Conservation (phyloP, 2,113 vertebrate genomes). For the Sardina pilchardus region DNA sequence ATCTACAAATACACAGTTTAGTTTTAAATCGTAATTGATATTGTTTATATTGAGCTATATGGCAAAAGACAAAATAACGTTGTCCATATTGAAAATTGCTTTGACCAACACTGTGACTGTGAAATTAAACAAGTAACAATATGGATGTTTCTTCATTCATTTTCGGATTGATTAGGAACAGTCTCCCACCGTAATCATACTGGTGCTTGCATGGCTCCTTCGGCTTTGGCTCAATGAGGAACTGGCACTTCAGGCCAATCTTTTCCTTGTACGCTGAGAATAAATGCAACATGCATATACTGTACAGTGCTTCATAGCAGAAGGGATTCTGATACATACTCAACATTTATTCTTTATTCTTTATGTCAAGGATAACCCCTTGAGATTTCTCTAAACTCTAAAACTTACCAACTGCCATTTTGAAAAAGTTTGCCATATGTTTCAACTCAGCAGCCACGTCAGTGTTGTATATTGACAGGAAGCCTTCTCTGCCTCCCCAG, state of each 20-base stretch:
- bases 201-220: slow-evolving; percentile 71
- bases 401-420: slow-evolving; percentile 65
- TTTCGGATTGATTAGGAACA: background rate
- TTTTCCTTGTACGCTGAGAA: slow-evolving; percentile 66
- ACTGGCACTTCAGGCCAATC: slow-evolving; percentile 69
- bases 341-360: too few relatives aligned
- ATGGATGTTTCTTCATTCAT: background rate
- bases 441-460: slow-evolving; percentile 63
- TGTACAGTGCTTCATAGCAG: background rate
- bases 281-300: background rate
- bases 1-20: too few relatives aligned
- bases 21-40: too few relatives aligned
- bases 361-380: too few relatives aligned
- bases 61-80: too few relatives aligned
- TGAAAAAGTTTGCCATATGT: slow-evolving; percentile 69
- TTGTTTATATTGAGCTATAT: too few relatives aligned
- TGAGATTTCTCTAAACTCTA: background rate
- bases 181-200: slow-evolving; percentile 64
- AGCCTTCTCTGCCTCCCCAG: slow-evolving; percentile 70
- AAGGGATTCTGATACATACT: background rate
- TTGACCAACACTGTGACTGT: too few relatives aligned
- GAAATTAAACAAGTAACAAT: too few relatives aligned
- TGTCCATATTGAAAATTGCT: too few relatives aligned
- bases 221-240: slow-evolving; percentile 68
- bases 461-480: slow-evolving; percentile 61